phyloP scores from a whole-genome alignment of 2,797 vertebrate genomes.

The Malacoctenus gilli region DNA sequence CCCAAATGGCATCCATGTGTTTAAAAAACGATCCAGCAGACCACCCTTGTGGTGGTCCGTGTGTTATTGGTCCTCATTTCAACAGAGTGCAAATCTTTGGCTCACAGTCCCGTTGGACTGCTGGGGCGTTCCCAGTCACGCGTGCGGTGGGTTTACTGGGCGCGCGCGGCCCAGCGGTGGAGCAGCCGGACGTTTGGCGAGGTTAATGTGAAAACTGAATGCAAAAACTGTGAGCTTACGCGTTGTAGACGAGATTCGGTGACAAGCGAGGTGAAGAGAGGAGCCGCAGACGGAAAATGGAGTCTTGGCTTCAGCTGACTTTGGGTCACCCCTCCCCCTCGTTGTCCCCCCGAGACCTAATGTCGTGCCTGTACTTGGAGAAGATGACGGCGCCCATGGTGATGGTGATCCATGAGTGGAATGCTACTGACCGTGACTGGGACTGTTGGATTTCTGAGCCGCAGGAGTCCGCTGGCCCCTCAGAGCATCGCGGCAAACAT shows the following conservation, averaged over 20 bases:
- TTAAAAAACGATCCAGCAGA: no score
- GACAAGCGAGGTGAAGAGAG: no score
- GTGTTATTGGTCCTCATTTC: no score
- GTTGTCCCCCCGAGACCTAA: constrained; percentile 35
- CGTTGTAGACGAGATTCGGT: constrained; percentile 14
- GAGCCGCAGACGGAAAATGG: no score
- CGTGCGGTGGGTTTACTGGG: not conserved
- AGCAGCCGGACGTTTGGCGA: not conserved
- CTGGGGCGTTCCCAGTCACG: not conserved
- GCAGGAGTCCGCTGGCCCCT: no score
- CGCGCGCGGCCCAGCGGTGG: constrained; percentile 4
- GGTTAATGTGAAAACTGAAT: constrained; percentile 33
- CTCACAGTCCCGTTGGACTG: no score
- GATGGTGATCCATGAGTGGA: constrained; percentile 47
- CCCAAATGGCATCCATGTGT: no score
- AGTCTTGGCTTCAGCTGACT: not conserved
- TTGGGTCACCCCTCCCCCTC: constrained; percentile 33
- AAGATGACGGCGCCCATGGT: constrained; percentile 50
- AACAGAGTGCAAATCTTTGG: no score
- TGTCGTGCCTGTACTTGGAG: constrained; percentile 52
- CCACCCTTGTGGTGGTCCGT: no score
- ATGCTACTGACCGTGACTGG: constrained; percentile 68
- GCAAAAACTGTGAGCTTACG: constrained; percentile 58
- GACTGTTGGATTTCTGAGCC: no score
- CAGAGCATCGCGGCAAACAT: no score